Evolutionary conservation across 1,140 invertebrate genomes (phyloP).

Genomic region (Drosophila navojoa): DNA sequence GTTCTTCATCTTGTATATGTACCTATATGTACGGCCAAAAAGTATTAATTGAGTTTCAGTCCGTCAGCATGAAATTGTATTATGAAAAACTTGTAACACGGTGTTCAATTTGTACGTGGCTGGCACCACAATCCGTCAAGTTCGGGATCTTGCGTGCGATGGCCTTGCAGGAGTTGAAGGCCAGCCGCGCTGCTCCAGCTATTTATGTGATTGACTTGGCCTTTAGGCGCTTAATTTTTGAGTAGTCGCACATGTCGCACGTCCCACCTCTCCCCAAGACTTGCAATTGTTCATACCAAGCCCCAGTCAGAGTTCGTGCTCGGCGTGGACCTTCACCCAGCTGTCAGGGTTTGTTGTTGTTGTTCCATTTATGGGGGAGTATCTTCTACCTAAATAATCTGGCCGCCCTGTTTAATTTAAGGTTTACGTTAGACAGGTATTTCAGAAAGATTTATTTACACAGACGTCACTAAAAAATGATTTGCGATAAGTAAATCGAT

Average conservation of each 20-base stretch:
- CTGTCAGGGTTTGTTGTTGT: conserved; percentile 11
- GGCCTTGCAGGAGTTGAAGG: conserved; percentile 55
- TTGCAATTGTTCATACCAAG: background rate
- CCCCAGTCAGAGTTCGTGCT: conserved; percentile 9
- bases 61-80: conserved; percentile 48
- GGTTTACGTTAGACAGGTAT: background rate
- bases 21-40: no score
- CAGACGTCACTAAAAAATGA: background rate
- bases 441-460: conserved; percentile 9
- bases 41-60: conserved; percentile 65
- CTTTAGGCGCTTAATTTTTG: conserved; percentile 44
- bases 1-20: background rate
- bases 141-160: conserved; percentile 13
- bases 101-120: conserved; percentile 83
- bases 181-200: conserved; percentile 3
- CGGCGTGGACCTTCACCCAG: conserved; percentile 19
- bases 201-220: conserved; percentile 63
- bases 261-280: background rate
- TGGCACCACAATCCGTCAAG: conserved; percentile 85
- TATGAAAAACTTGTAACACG: conserved; percentile 48
- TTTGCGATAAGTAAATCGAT: no score
- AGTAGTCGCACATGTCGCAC: conserved; percentile 19
- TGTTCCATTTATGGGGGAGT: conserved; percentile 11
- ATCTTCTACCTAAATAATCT: conserved; percentile 32
- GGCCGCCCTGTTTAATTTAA: conserved; percentile 33